phyloP scores from a whole-genome alignment of 2,888 invertebrate genomes.

The Calephelis perditalis region DNA sequence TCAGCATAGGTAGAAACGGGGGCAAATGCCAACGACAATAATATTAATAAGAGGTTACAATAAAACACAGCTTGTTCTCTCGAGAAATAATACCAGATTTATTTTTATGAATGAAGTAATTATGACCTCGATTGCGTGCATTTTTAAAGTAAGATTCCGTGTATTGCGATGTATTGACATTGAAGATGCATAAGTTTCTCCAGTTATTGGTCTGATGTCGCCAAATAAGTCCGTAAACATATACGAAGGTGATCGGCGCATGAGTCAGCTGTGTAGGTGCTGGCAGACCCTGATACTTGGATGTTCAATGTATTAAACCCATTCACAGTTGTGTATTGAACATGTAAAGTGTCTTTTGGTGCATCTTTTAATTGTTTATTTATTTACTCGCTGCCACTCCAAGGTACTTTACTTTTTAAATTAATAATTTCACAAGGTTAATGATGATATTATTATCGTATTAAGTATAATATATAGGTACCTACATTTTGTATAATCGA shows the following conservation, averaged over 20 bases:
- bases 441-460: too few relatives aligned
- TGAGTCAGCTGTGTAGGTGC: conserved; percentile 67
- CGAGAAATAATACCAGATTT: conserved; percentile 1
- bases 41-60: too few relatives aligned
- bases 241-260: conserved; percentile 63
- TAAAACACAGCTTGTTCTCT: background rate
- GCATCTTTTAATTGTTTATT: conserved; percentile 25
- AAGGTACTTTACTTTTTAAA: background rate
- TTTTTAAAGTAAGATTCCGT: conserved; percentile 15
- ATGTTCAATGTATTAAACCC: conserved; percentile 30
- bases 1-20: too few relatives aligned
- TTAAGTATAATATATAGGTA: too few relatives aligned
- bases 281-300: conserved; percentile 43
- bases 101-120: conserved; percentile 18
- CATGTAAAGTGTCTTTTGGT: conserved; percentile 36
- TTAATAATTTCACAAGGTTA: background rate
- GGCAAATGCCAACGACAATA: too few relatives aligned
- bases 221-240: conserved; percentile 72
- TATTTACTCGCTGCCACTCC: conserved; percentile 31
- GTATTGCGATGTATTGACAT: conserved; percentile 39
- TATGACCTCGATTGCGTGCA: conserved; percentile 15
- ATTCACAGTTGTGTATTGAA: conserved; percentile 43
- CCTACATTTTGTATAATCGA: too few relatives aligned
- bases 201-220: conserved; percentile 58
- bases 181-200: conserved; percentile 48